Percentiles rank a stretch among this genome's conserved stretches.
Evolutionary conservation across 2,888 invertebrate genomes (phyloP).

Genomic region (Gasteruption jaculator): DNA sequence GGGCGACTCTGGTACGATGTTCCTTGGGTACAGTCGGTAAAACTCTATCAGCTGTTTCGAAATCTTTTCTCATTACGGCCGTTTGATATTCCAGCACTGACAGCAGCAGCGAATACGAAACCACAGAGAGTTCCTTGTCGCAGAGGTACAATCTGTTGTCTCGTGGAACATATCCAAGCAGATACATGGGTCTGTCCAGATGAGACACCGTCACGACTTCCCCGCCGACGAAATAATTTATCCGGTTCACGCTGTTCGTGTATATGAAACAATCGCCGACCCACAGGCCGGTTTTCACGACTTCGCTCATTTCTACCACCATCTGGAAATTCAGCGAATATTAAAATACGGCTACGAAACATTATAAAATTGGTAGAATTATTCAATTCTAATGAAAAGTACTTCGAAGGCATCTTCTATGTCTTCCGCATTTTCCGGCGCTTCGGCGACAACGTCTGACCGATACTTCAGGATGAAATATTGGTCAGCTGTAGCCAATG

Average conservation of each 20-base stretch:
- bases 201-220: slow-evolving; percentile 98
- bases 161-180: slow-evolving; percentile 92
- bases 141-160: slow-evolving; percentile 95
- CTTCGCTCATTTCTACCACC: slow-evolving; percentile 82
- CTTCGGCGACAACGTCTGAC: slow-evolving; percentile 72
- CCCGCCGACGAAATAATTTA: slow-evolving; percentile 99
- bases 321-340: slow-evolving; percentile 63
- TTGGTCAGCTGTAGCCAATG: slow-evolving; percentile 90
- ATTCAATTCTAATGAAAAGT: slow-evolving; percentile 17
- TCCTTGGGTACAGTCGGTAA: slow-evolving; percentile 94
- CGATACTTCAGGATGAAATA: slow-evolving; percentile 92
- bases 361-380: neutral
- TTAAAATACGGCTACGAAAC: neutral
- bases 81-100: slow-evolving; percentile 99
- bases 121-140: slow-evolving; percentile 95
- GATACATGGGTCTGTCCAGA: slow-evolving; percentile 93
- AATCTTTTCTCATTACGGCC: slow-evolving; percentile 98
- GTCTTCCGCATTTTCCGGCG: slow-evolving; percentile 71
- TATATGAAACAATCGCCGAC: slow-evolving; percentile 99
- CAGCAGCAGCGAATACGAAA: slow-evolving; percentile 88
- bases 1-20: slow-evolving; percentile 95
- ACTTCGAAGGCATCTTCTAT: slow-evolving; percentile 97
- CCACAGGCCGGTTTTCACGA: slow-evolving; percentile 93
- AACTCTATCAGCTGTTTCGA: slow-evolving; percentile 91
- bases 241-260: slow-evolving; percentile 93